These are phyloP conservation scores for Sympetrum striolatum DNA, from an alignment of 2,888 invertebrate genomes.

Conservation along the genomic window DNA sequence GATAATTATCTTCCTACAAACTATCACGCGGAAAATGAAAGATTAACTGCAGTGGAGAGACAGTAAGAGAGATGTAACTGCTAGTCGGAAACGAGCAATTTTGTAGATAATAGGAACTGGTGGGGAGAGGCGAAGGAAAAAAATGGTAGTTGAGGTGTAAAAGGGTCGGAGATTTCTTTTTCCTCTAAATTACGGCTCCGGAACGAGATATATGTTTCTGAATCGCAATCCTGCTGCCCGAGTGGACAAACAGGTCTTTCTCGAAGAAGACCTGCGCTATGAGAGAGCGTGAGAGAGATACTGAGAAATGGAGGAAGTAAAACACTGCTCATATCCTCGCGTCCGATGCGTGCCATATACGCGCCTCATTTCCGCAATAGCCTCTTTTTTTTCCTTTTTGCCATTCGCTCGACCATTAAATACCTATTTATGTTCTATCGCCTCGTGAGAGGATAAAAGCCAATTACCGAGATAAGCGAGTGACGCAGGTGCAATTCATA, in stretches of 20 bases:
- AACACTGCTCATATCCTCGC: neutral
- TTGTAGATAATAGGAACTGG: neutral
- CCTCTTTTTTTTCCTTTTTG: neutral
- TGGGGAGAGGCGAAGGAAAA: neutral
- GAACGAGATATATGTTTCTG: conserved; percentile 42
- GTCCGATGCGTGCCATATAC: neutral
- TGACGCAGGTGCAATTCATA: neutral
- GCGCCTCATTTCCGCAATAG: neutral
- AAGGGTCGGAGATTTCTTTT: neutral
- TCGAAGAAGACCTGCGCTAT: conserved; percentile 11
- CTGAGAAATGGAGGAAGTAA: neutral
- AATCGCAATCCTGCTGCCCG: neutral
- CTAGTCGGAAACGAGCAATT: neutral
- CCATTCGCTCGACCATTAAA: neutral
- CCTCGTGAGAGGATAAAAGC: too few species aligned
- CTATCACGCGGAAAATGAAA: too few species aligned
- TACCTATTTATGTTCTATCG: too few species aligned
- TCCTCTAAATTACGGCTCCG: conserved; percentile 21
- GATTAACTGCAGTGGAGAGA: too few species aligned
- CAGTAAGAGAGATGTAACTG: too few species aligned
- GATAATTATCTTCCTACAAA: too few species aligned
- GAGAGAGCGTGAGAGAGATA: neutral
- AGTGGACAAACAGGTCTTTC: conserved; percentile 38
- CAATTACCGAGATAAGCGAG: too few species aligned
- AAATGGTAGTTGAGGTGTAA: neutral